Percentiles rank a stretch among this genome's conserved stretches.
phyloP scores from a whole-genome alignment of 2,888 invertebrate species.

The Nudaria mundana region DNA sequence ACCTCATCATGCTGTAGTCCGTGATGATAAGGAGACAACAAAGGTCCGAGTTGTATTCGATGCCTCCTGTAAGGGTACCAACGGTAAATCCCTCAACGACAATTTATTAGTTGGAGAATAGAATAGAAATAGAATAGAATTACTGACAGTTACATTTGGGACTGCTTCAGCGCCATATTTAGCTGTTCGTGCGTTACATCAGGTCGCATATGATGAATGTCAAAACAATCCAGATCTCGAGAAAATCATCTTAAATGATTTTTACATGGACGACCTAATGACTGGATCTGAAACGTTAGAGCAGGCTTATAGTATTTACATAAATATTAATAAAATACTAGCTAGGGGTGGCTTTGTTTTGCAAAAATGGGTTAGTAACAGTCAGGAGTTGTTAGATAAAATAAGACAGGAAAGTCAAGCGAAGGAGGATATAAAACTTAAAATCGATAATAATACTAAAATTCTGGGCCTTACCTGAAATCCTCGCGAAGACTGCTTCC shows the following conservation, averaged over 20 bases:
- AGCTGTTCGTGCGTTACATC: background rate
- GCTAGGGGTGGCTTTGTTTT: background rate
- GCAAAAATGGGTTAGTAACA: background rate
- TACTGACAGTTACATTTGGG: constrained; percentile 6
- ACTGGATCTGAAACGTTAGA: background rate
- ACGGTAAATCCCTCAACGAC: constrained; percentile 3
- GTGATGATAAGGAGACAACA: constrained; percentile 2
- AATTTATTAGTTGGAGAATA: constrained; percentile 1
- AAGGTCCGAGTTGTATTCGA: background rate
- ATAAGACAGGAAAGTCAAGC: too few relatives aligned
- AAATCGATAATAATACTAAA: too few relatives aligned
- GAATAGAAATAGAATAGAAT: background rate
- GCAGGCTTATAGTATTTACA: background rate
- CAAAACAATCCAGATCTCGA: background rate
- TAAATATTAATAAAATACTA: background rate
- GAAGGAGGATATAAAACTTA: too few relatives aligned
- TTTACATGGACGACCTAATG: background rate
- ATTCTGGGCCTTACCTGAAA: too few relatives aligned
- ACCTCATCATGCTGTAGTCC: background rate
- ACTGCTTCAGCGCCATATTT: constrained; percentile 9
- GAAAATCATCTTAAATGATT: background rate
- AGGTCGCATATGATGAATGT: background rate
- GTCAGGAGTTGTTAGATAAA: background rate
- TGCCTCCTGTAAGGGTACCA: background rate
- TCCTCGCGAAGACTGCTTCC: too few relatives aligned